Evolutionary conservation across 2,888 invertebrate genomes (phyloP), one percentile per base, ranked within the genome.

Genomic region (Coleophora deauratella): DNA sequence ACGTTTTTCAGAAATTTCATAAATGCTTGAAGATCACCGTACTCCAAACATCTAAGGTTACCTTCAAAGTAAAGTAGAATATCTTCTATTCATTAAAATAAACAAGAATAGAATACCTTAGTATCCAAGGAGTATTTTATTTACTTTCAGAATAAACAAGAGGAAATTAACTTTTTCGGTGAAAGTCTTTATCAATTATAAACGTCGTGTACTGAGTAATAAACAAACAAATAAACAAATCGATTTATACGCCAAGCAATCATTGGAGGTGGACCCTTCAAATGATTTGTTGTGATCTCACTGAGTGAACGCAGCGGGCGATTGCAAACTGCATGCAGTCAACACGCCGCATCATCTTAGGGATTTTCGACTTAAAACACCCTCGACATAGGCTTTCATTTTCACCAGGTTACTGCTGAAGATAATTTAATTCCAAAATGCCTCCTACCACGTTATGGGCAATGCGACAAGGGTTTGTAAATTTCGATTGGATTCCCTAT

Each of bases 231-330:
- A 57, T 63, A 64, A 66, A 66, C 69, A 70, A 72, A 71, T 66
- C 74, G 72, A 73, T 74, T 72, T 72, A 74, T 74, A 72, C 71
- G 69, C 76, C 72, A 74, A 70, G 70, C 73, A 72, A 74, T 79
- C 79, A 79, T 81, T 63, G 72, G 72, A 84, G 84, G 82, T 80
- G 77, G 82, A 71, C 62, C 68, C 74, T 66, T 71, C 67, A 67
- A 77, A 80, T 84, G 80, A 84, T 84, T 84, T 84, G 84, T 84
- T 81, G 80, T 82, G 81, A 82, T 82, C 77, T 70, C 75, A 71
- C 67, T 68, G 76, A 79, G 74, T 66, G 73, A 69, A 65, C 84
- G 66, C 84, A 84, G 84, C 84, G 70, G 82, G 84, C 57, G 75
- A 74, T 72, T 74, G 73, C 72, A 69, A 77, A 80, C 73, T 78